Evolutionary conservation across 2,113 vertebrate species (phyloP), one percentile per base, ranked within the genome.

Genomic region (Pygoscelis antarcticus): DNA sequence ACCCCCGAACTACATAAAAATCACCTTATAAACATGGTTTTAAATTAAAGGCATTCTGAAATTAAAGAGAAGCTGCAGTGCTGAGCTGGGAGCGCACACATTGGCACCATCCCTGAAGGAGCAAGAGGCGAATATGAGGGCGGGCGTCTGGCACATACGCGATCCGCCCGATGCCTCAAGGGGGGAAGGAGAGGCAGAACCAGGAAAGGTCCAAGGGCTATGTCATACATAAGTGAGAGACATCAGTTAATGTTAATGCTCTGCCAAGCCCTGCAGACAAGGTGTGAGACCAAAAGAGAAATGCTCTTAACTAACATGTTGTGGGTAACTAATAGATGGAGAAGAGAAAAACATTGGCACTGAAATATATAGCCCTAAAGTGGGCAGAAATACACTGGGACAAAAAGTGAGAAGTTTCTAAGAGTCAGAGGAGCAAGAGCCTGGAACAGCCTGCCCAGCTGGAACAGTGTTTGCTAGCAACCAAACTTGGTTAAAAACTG

Each of bases 91-190:
- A 29, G 27, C 0, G 0, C 60, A 61, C 7, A 3, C 51, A 13
- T 26, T 27, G 47, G 34, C 51, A 78, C 29, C 12, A n/a, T 17
- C 44, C 54, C 70, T 3, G 8, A 30, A n/a, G 72, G 30, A 71
- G 27, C 62, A 29, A 52, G 30, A 61, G 64, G 64, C 7, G 20
- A 74, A 34, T 40, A 62, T 72, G 47, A 25, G 29, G 38, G 21
- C 1, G 25, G 42, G 21, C 1, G 2, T 52, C 61, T 72, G 76
- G 52, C 49, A 46, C 27, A 13, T 6, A 25, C 0, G 2, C 30
- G 36, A 17, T 17, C 6, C 19, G 30, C 22, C 13, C 4, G 16
- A 16, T 18, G 58, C 18, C 68, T 34, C 62, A 9, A 22, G n/a
- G 62, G 7, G 25, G 29, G n/a, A 76, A 76, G 66, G 40, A 60